These are phyloP conservation scores for Eumacrocentrus americanus DNA, from an alignment of 2,888 invertebrate genomes.

Conservation along the genomic window DNA sequence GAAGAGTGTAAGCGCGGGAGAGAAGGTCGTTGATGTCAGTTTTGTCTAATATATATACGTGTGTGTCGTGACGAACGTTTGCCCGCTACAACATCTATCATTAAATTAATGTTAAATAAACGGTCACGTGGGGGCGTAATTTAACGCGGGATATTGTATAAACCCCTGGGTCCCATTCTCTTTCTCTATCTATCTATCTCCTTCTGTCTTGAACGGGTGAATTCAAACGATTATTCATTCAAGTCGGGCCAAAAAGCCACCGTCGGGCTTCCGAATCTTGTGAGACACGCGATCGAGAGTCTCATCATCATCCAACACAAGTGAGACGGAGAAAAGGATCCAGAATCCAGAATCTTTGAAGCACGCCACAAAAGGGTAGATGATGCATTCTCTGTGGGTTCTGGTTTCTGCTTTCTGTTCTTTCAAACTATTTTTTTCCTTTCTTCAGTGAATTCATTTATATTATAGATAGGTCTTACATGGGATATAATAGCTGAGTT, in stretches of 20 bases:
- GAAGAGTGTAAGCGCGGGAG: conserved; percentile 36
- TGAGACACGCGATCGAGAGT: conserved; percentile 55
- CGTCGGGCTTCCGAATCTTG: conserved; percentile 28
- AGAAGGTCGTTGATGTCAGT: conserved; percentile 1
- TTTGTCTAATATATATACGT: conserved; percentile 1
- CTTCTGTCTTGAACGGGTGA: conserved; percentile 25
- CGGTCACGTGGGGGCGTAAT: conserved; percentile 53
- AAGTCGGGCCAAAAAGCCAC: conserved; percentile 45
- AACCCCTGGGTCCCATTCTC: conserved; percentile 11
- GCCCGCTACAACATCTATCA: conserved; percentile 44
- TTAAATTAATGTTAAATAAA: conserved; percentile 56
- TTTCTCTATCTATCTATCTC: conserved; percentile 25
- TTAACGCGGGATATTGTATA: conserved; percentile 29
- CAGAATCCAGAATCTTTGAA: conserved; percentile 15
- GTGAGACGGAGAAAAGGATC: conserved; percentile 10
- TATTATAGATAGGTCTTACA: too few relatives aligned
- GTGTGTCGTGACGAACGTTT: conserved; percentile 34
- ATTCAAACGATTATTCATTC: conserved; percentile 54
- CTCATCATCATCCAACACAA: conserved; percentile 19
- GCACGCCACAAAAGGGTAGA: conserved; percentile 1
- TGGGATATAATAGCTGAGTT: too few relatives aligned
- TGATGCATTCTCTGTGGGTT: neutral
- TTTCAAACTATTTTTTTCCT: neutral
- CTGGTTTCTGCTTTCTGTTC: neutral
- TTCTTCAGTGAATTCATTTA: too few relatives aligned